A percentile compares a stretch with the other conserved stretches of the same genome.
phyloP scores from a whole-genome alignment of 2,888 invertebrate species.

The Drosophila ustulata region DNA sequence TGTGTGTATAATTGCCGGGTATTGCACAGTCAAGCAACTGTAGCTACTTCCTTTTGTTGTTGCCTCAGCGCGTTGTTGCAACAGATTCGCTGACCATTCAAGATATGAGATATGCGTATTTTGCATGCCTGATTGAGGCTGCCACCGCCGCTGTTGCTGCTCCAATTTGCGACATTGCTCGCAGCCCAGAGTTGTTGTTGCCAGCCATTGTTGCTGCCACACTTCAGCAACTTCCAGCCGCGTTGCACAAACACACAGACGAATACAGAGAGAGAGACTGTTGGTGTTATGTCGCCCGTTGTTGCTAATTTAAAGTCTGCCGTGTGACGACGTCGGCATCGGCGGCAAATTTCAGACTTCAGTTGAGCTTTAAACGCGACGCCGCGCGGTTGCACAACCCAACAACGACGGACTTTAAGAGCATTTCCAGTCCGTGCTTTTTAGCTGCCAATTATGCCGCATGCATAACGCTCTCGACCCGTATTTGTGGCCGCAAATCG shows the following conservation, averaged over 20 bases:
- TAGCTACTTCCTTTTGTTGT: not conserved
- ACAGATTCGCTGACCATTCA: conserved; percentile 45
- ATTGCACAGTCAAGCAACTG: not conserved
- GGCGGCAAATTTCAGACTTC: conserved; percentile 42
- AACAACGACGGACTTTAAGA: not conserved
- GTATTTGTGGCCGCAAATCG: conserved; percentile 24
- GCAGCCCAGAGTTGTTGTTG: conserved; percentile 26
- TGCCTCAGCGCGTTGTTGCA: conserved; percentile 9
- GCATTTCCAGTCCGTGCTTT: conserved; percentile 6
- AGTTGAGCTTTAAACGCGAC: conserved; percentile 63
- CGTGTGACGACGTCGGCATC: conserved; percentile 44
- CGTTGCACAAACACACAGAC: conserved; percentile 48
- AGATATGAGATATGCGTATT: conserved; percentile 52
- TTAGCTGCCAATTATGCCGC: conserved; percentile 30
- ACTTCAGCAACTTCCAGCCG: conserved; percentile 65
- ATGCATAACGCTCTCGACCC: conserved; percentile 13
- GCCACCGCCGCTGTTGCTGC: conserved; percentile 42
- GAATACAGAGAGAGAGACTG: conserved; percentile 2
- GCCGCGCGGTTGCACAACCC: conserved; percentile 62
- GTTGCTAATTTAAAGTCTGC: conserved; percentile 59
- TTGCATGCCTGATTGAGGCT: conserved; percentile 62
- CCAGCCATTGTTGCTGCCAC: conserved; percentile 53
- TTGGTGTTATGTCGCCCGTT: conserved; percentile 48
- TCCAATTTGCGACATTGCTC: conserved; percentile 52
- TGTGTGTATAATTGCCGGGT: not conserved